A percentile compares a stretch with the other conserved stretches of the same genome.
Conservation (phyloP, 2,888 invertebrate species). For the Drosophila formosana region DNA sequence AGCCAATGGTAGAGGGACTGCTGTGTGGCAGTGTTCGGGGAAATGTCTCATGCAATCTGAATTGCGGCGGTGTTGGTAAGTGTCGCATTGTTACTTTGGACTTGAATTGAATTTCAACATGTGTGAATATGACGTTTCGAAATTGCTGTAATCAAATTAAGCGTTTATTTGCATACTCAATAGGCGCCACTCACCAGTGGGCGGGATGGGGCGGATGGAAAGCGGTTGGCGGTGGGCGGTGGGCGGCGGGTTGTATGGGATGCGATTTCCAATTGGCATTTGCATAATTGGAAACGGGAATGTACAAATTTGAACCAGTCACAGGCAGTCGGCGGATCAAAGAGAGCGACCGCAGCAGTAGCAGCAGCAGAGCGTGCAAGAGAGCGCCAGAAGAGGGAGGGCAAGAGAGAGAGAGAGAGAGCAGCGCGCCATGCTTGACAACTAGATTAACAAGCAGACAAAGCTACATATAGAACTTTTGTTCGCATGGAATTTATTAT, state of each 20-base stretch:
- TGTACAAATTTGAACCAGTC: conserved; percentile 17
- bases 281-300: conserved; percentile 54
- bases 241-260: neutral
- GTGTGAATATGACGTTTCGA: conserved; percentile 62
- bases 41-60: conserved; percentile 21
- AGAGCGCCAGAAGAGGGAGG: neutral
- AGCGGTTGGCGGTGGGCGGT: neutral
- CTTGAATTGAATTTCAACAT: conserved; percentile 63
- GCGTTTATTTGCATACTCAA: conserved; percentile 50
- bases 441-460: conserved; percentile 63
- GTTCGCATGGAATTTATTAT: conserved; percentile 48
- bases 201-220: neutral
- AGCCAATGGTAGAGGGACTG: conserved; percentile 10
- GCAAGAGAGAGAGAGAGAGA: conserved; percentile 3
- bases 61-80: conserved; percentile 40
- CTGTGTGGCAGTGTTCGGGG: conserved; percentile 17
- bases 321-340: conserved; percentile 16
- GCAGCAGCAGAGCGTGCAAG: neutral
- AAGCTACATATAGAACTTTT: conserved; percentile 7
- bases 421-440: conserved; percentile 60
- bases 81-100: conserved; percentile 64
- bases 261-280: conserved; percentile 36
- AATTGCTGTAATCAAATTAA: conserved; percentile 64
- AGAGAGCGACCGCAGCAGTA: neutral
- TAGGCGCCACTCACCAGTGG: conserved; percentile 5